A percentile compares a stretch with the other conserved stretches of the same genome.
These are phyloP conservation scores for Myotis lucifugus DNA, from an alignment of 2,113 vertebrate genomes.

Conservation along the genomic window DNA sequence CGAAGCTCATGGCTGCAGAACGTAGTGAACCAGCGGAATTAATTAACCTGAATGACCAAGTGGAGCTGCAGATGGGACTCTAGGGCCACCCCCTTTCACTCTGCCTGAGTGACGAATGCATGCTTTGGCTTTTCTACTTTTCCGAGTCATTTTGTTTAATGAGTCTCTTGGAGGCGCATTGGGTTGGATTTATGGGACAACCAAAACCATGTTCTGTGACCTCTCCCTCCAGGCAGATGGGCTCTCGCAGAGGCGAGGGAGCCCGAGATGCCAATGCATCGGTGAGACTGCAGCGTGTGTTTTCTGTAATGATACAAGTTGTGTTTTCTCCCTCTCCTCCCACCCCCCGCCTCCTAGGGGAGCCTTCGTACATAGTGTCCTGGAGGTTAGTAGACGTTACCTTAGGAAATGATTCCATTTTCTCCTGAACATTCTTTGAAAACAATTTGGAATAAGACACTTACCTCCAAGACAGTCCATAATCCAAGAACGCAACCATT, in stretches of 20 bases:
- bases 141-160: background rate
- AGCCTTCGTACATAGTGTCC: background rate
- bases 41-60: background rate
- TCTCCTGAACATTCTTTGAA: background rate
- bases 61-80: rapidly evolving
- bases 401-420: background rate
- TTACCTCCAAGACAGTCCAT: background rate
- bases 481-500: background rate
- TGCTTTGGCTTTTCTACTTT: background rate
- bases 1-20: background rate
- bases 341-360: background rate
- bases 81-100: rapidly evolving
- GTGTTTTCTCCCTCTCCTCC: background rate
- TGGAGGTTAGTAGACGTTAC: too few species aligned
- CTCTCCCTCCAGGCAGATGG: rapidly evolving
- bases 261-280: rapidly evolving
- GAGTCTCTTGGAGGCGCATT: background rate
- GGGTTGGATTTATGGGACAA: background rate
- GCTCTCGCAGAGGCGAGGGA: background rate
- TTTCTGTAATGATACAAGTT: background rate
- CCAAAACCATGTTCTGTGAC: background rate
- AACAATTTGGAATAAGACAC: background rate
- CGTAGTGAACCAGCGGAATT: background rate
- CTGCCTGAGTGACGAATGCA: background rate
- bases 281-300: rapidly evolving